Evolutionary conservation across 2,797 vertebrate species (phyloP), one percentile per base, ranked within the genome.

Genomic region (Pangasius macronema): DNA sequence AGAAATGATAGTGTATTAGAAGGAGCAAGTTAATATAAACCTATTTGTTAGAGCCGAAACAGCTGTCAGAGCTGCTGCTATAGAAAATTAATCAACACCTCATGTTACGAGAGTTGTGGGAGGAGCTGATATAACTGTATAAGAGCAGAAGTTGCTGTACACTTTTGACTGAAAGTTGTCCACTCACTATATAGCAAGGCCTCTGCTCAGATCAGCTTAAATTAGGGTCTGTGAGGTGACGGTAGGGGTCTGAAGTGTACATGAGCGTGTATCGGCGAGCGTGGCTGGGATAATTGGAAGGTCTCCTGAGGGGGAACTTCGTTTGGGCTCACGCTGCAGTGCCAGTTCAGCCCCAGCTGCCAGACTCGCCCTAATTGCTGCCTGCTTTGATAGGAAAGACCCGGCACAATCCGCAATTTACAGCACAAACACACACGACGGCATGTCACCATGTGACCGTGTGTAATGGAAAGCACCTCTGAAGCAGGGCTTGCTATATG

Each of bases 211-310:
- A 80, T 59, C 77, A 39, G 53, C 77, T 59, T 39, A 57, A 57
- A 59, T 80, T 59, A 80, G 30, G 77, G 53, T 80, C 36, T 1
- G 5, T 42, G 39, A 61, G 55, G 79, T 81, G 36, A 42, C 9
- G 22, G 39, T n/a, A 24, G 82, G 22, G 63, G 49, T 5, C 63
- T 72, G 36, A 57, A 39, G 75, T 55, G n/a, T 33, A 13, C 51
- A 11, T 27, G 75, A 22, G 77, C 57, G 51, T 36, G 53, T 80
- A 13, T 39, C 2, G 1, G 90, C 6, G 72, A 57, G 87, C 59
- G 51, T 59, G 73, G 59, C 70, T 61, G 80, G 88, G 87, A 92
- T 95, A 95, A 95, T 96, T 95, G 94, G 93, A 93, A 93, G 91
- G 91, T 88, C 93, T 93, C 92, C 91, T 94, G 93, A 93, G 93